Conservation (phyloP, 2,888 invertebrate genomes). For the Drosophila ustulata region DNA sequence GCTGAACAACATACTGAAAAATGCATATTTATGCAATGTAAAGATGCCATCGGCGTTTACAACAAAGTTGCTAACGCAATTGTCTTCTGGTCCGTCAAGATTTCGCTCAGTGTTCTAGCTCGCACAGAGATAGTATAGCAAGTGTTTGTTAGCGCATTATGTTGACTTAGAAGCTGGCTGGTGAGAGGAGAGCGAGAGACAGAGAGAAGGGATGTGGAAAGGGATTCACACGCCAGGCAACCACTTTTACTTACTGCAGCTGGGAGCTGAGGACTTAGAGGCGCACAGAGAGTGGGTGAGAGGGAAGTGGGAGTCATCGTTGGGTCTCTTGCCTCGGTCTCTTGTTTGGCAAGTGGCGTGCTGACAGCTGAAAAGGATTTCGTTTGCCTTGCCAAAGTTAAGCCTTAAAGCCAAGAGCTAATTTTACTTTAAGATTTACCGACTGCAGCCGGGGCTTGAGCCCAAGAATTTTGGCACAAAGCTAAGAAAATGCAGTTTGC, state of each 20-base stretch:
- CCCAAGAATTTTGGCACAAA: slow-evolving; percentile 57
- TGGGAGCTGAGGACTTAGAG: slow-evolving; percentile 29
- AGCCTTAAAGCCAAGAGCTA: slow-evolving; percentile 80
- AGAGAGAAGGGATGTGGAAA: slow-evolving; percentile 1
- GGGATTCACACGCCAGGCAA: slow-evolving; percentile 43
- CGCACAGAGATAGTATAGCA: slow-evolving; percentile 51
- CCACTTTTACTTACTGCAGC: slow-evolving; percentile 75
- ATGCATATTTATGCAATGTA: too few species aligned
- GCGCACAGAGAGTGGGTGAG: background rate
- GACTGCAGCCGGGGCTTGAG: slow-evolving; percentile 35
- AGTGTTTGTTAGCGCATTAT: slow-evolving; percentile 80
- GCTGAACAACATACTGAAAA: background rate
- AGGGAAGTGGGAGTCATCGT: slow-evolving; percentile 12
- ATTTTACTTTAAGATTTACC: slow-evolving; percentile 77
- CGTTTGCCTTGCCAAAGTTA: slow-evolving; percentile 78
- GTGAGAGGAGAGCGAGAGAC: slow-evolving; percentile 3
- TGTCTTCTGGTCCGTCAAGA: background rate
- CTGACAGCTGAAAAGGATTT: slow-evolving; percentile 81
- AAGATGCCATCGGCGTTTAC: background rate
- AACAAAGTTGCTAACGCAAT: background rate
- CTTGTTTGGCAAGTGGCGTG: slow-evolving; percentile 79
- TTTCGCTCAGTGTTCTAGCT: background rate
- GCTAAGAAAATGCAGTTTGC: slow-evolving; percentile 49
- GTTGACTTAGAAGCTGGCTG: slow-evolving; percentile 70
- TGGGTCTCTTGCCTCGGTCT: slow-evolving; percentile 29